These are phyloP conservation scores for Macroramphosus scolopax DNA, from an alignment of 2,797 vertebrate genomes.

Conservation along the genomic window DNA sequence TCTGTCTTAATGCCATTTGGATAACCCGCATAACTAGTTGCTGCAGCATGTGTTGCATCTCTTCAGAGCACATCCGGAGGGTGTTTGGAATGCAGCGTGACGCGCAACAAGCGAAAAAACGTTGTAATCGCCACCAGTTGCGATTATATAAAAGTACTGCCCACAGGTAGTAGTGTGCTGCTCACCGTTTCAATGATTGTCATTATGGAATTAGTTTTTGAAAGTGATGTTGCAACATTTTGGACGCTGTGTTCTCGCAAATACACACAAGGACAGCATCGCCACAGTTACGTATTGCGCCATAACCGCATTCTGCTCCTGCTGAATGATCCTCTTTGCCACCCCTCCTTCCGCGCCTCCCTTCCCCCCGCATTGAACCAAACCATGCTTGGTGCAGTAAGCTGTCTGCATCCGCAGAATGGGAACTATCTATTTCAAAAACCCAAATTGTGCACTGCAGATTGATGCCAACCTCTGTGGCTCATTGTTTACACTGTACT, in stretches of 20 bases:
- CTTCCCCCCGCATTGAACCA: slow-evolving; percentile 76
- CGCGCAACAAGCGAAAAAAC: slow-evolving; percentile 60
- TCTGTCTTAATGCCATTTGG: slow-evolving; percentile 17
- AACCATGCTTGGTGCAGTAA: slow-evolving; percentile 78
- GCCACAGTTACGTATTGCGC: slow-evolving; percentile 61
- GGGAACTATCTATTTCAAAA: slow-evolving; percentile 18
- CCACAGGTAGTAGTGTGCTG: slow-evolving; percentile 12
- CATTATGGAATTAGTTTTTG: not conserved
- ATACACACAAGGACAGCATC: slow-evolving; percentile 34
- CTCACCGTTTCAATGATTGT: not conserved
- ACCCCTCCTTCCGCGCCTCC: slow-evolving; percentile 50
- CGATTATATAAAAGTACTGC: slow-evolving; percentile 42
- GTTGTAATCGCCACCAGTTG: slow-evolving; percentile 20
- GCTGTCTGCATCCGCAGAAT: slow-evolving; percentile 73
- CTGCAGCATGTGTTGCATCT: slow-evolving; percentile 13
- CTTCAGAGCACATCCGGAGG: slow-evolving; percentile 10
- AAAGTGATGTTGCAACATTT: slow-evolving; percentile 6
- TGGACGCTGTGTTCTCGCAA: not conserved
- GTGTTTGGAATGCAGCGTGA: slow-evolving; percentile 21
- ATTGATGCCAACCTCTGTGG: slow-evolving; percentile 13
- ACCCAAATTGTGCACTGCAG: too few species aligned
- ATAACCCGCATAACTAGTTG: slow-evolving; percentile 1
- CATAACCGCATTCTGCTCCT: slow-evolving; percentile 73
- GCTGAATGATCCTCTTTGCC: slow-evolving; percentile 64
- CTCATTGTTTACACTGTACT: not conserved